phyloP scores from a whole-genome alignment of 2,888 invertebrate species.

The Drosophila longiperda region DNA sequence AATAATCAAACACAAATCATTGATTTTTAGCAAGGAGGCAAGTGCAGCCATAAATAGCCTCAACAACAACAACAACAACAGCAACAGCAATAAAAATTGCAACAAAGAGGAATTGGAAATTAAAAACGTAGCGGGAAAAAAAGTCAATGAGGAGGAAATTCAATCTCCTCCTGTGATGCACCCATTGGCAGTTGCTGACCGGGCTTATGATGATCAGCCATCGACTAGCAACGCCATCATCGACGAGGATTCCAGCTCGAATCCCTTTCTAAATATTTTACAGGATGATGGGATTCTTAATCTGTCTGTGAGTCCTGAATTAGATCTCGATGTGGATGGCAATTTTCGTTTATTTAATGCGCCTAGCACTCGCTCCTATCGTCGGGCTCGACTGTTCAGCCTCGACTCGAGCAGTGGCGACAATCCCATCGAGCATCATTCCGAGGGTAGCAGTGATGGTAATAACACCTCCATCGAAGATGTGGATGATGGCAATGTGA shows the following conservation, averaged over 20 bases:
- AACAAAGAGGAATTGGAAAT: background rate
- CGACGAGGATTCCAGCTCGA: background rate
- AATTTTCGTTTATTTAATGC: conserved; percentile 18
- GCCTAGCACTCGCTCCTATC: conserved; percentile 46
- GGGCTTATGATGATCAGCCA: background rate
- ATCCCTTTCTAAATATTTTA: background rate
- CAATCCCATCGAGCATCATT: background rate
- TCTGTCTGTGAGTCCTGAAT: background rate
- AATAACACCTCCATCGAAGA: conserved; percentile 5
- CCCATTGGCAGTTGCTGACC: background rate
- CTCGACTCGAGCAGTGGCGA: background rate
- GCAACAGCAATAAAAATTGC: background rate
- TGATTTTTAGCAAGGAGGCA: conserved; percentile 43
- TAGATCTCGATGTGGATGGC: background rate
- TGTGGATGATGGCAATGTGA: conserved; percentile 19
- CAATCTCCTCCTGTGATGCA: background rate
- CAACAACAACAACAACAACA: conserved; percentile 38
- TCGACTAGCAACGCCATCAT: background rate
- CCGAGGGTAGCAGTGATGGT: conserved; percentile 7
- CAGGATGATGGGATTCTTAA: background rate
- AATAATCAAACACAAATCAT: conserved; percentile 21
- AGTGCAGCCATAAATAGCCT: conserved; percentile 20
- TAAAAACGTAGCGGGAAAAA: background rate
- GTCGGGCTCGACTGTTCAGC: conserved; percentile 14
- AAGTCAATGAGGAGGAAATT: background rate